phyloP scores from a whole-genome alignment of 2,113 vertebrate species.

The Prochilodus magdalenae region DNA sequence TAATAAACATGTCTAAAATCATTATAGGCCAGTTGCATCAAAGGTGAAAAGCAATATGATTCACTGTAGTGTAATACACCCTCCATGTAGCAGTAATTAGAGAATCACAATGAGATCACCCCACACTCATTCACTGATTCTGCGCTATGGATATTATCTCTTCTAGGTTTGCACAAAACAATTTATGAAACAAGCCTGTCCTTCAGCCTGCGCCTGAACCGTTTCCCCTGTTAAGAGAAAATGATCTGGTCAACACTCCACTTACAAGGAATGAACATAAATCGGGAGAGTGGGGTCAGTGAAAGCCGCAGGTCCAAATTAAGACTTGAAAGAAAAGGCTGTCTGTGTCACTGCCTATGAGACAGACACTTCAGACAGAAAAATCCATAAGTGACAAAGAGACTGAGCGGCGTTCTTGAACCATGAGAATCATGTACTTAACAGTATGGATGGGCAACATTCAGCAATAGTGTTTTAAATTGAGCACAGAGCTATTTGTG shows the following conservation, averaged over 20 bases:
- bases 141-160: neutral
- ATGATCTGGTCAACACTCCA: conserved; percentile 46
- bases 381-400: conserved; percentile 55
- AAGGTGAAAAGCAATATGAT: neutral
- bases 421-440: conserved; percentile 3
- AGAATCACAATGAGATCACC: neutral
- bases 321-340: conserved; percentile 43
- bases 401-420: neutral
- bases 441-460: neutral
- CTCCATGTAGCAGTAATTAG: conserved; percentile 1
- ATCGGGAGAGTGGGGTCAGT: conserved; percentile 56
- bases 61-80: neutral
- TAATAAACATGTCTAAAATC: neutral
- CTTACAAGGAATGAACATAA: conserved; percentile 45
- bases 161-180: conserved; percentile 7
- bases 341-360: conserved; percentile 29
- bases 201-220: conserved; percentile 24
- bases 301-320: conserved; percentile 61
- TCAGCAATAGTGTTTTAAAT: neutral
- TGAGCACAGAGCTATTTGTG: conserved; percentile 33
- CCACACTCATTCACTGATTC: neutral
- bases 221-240: conserved; percentile 44
- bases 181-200: conserved; percentile 6
- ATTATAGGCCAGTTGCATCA: neutral
- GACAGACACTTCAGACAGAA: conserved; percentile 38